Evolutionary conservation across 2,113 vertebrate species (phyloP).

Genomic region (Hiodon tergisus): DNA sequence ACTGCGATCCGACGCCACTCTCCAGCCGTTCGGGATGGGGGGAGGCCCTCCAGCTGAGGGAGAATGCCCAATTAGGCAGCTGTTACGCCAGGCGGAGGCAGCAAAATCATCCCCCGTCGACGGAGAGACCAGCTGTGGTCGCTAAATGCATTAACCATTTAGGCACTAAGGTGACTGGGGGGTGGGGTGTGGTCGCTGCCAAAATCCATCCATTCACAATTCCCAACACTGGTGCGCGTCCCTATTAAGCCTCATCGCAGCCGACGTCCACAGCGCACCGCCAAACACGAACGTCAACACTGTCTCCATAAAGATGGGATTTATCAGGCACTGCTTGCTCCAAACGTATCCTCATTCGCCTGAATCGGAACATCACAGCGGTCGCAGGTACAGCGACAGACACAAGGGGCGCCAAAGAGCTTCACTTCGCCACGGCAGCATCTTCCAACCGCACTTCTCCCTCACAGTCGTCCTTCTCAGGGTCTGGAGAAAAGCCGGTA

Average conservation of each 20-base stretch:
- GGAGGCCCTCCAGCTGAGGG: slow-evolving; percentile 84
- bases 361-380: too few relatives aligned
- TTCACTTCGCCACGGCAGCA: background rate
- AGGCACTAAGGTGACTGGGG: slow-evolving; percentile 61
- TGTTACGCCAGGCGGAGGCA: slow-evolving; percentile 91
- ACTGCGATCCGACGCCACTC: slow-evolving; percentile 98
- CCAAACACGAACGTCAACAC: too few relatives aligned
- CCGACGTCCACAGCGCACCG: too few relatives aligned
- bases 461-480: background rate
- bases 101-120: slow-evolving; percentile 72
- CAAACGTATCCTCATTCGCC: too few relatives aligned
- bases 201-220: background rate
- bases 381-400: too few relatives aligned
- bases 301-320: too few relatives aligned
- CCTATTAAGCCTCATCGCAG: too few relatives aligned
- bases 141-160: slow-evolving; percentile 79
- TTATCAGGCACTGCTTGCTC: too few relatives aligned
- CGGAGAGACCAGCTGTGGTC: slow-evolving; percentile 46
- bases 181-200: background rate
- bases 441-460: background rate
- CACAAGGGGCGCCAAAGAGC: too few relatives aligned
- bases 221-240: background rate
- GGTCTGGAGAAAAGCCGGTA: slow-evolving; percentile 8
- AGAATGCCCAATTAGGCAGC: slow-evolving; percentile 99
- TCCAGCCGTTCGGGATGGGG: slow-evolving; percentile 86